phyloP scores from a whole-genome alignment of 2,888 invertebrate species.

The Osmoderma eremita region DNA sequence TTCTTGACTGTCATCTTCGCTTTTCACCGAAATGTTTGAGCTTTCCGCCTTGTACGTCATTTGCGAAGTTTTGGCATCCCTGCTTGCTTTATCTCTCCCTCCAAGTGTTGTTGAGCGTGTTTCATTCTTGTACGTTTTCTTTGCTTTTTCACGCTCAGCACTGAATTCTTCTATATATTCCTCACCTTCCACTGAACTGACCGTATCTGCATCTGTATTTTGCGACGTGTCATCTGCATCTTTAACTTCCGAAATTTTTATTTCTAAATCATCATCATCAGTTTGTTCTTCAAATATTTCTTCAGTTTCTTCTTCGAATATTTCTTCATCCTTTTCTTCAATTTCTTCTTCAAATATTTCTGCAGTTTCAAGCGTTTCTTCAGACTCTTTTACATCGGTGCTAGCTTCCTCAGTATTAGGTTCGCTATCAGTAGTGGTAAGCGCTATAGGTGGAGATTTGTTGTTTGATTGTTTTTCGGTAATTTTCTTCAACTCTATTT shows the following conservation, averaged over 20 bases:
- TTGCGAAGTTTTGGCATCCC: background rate
- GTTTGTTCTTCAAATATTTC: background rate
- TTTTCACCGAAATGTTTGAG: background rate
- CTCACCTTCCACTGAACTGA: too few relatives aligned
- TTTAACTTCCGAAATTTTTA: background rate
- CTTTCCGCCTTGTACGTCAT: too few relatives aligned
- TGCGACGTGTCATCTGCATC: background rate
- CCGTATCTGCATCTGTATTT: too few relatives aligned
- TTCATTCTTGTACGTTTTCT: background rate
- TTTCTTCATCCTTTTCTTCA: background rate
- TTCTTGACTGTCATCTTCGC: background rate
- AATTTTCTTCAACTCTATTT: background rate
- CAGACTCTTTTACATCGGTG: too few relatives aligned
- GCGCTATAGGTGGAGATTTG: background rate
- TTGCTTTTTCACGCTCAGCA: too few relatives aligned
- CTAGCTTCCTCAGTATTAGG: background rate
- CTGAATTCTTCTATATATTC: too few relatives aligned
- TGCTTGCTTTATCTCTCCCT: background rate
- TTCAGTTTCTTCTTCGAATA: background rate
- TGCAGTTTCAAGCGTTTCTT: too few relatives aligned
- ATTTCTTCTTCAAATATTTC: background rate
- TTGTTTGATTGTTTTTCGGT: conserved; percentile 9
- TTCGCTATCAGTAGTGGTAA: background rate
- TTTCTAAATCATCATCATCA: too few relatives aligned
- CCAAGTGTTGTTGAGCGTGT: background rate